Evolutionary conservation across 2,113 vertebrate genomes (phyloP).

Genomic region (Catagonus wagneri): DNA sequence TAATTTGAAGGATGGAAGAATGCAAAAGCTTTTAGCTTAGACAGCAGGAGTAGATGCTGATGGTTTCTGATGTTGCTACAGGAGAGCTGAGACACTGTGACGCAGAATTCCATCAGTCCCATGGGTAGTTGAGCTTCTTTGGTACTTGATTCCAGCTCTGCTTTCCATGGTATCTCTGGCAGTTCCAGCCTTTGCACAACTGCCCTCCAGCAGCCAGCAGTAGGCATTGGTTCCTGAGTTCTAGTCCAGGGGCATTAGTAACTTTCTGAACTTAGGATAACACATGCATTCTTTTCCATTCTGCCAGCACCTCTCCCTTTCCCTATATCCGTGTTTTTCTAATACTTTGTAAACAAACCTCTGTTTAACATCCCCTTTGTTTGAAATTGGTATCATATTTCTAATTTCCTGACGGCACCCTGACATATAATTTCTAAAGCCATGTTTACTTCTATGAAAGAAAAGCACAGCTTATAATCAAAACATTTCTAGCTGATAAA

Average conservation of each 20-base stretch:
- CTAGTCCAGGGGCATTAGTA: not conserved
- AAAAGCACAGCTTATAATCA: not conserved
- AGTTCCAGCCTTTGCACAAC: not conserved
- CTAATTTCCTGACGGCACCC: not conserved
- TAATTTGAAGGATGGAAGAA: not conserved
- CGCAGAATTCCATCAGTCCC: not conserved
- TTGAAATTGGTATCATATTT: not conserved
- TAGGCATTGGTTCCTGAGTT: not conserved
- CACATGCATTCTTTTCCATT: not conserved
- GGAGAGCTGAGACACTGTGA: not conserved
- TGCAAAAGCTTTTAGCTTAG: not conserved
- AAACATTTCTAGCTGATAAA: not conserved
- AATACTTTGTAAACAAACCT: not conserved
- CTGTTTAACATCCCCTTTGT: not conserved
- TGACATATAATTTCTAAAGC: conserved; percentile 33
- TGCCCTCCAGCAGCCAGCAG: not conserved
- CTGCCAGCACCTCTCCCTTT: not conserved
- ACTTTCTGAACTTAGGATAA: not conserved
- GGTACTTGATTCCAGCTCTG: not conserved
- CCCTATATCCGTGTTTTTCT: not conserved
- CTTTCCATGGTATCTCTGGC: not conserved
- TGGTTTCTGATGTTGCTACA: not conserved
- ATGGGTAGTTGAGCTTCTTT: not conserved
- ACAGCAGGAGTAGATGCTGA: not conserved
- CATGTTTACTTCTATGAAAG: not conserved